Base-by-base conservation (phyloP, 1,140 invertebrate species). In the Drosophila teissieri region DNA sequence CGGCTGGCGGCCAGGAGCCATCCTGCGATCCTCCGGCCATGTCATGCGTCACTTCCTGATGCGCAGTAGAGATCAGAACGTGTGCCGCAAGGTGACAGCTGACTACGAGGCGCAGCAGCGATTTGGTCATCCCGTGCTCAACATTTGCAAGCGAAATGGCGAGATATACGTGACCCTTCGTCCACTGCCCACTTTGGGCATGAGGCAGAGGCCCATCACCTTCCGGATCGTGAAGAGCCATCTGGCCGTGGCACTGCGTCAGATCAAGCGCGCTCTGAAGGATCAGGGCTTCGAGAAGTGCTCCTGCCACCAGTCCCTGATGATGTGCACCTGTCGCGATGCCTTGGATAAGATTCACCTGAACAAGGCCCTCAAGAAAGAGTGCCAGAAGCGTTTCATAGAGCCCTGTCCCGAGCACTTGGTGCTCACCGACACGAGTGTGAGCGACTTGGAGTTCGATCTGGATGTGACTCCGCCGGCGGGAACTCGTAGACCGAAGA, bases 161-260 rank as follows among this genome's bases (percentile, higher is more conserved):
- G 77, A 89, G 15, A 91, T 80, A 42, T 49, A 64, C 15, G 69
- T 92, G 4, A 91, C 90, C 0, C 40, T 92, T 2, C 78, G 86
- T 0, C 69, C 91, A 2, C 60, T 83, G 7, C 24, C 27, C 22
- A 63, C 42, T 4, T 24, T 53, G 11, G 70, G 61, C 1, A 24
- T 65, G 0, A n/a, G 79, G 1, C 77, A 91, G 52, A 62, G 88
- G 1, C 91, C 91, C 2, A 90, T 92, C 22, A 53, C 78, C 0
- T 92, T 92, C 48, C 84, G 53, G 27, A 80, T 92, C 22, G 76
- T 78, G 0, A 91, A 91, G 37, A 91, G 86, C 48, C 57, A 82
- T 1, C 22, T 81, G 22, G 67, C 72, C 0, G 27, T 56, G 11
- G 65, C 74, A 14, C 27, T 79, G 10, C 64, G 77, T 0, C 45